Evolutionary conservation across 2,888 invertebrate genomes (phyloP).

Genomic region (Tachystola acroxantha): DNA sequence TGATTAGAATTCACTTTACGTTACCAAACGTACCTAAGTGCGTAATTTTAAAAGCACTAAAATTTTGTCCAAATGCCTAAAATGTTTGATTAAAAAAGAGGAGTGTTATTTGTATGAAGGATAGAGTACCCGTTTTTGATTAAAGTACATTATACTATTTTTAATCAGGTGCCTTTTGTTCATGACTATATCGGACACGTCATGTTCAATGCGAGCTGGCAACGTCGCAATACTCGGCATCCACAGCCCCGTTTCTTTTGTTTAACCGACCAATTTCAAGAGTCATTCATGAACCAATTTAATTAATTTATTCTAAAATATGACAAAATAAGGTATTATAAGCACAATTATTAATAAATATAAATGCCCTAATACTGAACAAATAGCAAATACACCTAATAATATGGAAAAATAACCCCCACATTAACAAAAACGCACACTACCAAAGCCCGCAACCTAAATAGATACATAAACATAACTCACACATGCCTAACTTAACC

Average conservation of each 20-base stretch:
- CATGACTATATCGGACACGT: slow-evolving; percentile 16
- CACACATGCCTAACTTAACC: slow-evolving; percentile 4
- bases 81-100: too few relatives aligned
- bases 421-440: neutral
- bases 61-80: too few relatives aligned
- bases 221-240: slow-evolving; percentile 27
- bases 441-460: neutral
- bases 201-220: slow-evolving; percentile 24
- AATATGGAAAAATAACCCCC: neutral
- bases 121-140: too few relatives aligned
- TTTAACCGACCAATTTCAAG: slow-evolving; percentile 44
- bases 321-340: too few relatives aligned
- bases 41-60: too few relatives aligned
- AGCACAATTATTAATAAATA: neutral
- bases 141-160: neutral
- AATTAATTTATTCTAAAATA: too few relatives aligned
- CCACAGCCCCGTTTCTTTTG: slow-evolving; percentile 49
- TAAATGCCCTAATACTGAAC: neutral
- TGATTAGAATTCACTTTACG: too few relatives aligned
- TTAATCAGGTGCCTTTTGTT: neutral
- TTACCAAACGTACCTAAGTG: too few relatives aligned
- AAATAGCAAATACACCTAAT: slow-evolving; percentile 3
- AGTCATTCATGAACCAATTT: neutral
- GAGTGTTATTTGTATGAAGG: too few relatives aligned
- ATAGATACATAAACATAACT: neutral